phyloP scores from a whole-genome alignment of 2,113 vertebrate genomes.

The Cheirogaleus medius region DNA sequence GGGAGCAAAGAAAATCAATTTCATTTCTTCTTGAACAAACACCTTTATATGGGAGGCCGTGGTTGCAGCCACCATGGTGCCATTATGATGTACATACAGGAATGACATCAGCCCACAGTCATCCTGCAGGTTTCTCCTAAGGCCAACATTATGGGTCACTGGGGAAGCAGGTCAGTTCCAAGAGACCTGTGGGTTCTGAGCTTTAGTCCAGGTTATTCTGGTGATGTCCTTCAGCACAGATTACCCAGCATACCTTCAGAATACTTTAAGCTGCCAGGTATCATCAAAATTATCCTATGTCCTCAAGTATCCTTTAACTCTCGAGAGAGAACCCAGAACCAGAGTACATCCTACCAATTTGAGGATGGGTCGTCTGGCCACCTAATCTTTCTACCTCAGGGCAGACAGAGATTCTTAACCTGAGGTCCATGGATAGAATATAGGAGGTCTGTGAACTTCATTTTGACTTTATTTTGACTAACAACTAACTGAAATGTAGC shows the following conservation, averaged over 20 bases:
- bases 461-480: background rate
- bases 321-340: background rate
- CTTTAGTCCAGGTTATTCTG: background rate
- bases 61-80: background rate
- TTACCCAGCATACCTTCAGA: background rate
- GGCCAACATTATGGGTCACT: background rate
- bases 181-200: background rate
- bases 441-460: background rate
- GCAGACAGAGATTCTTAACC: background rate
- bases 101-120: background rate
- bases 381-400: background rate
- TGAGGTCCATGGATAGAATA: background rate
- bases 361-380: background rate
- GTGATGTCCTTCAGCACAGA: background rate
- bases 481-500: background rate
- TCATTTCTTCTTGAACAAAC: background rate
- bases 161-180: background rate
- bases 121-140: background rate
- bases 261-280: background rate
- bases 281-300: background rate
- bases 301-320: background rate
- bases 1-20: constrained; percentile 1
- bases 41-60: background rate
- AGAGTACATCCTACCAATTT: background rate
- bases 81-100: background rate